Evolutionary conservation across 2,113 vertebrate species (phyloP), one percentile per base, ranked within the genome.

Genomic region (Pungitius pungitius): DNA sequence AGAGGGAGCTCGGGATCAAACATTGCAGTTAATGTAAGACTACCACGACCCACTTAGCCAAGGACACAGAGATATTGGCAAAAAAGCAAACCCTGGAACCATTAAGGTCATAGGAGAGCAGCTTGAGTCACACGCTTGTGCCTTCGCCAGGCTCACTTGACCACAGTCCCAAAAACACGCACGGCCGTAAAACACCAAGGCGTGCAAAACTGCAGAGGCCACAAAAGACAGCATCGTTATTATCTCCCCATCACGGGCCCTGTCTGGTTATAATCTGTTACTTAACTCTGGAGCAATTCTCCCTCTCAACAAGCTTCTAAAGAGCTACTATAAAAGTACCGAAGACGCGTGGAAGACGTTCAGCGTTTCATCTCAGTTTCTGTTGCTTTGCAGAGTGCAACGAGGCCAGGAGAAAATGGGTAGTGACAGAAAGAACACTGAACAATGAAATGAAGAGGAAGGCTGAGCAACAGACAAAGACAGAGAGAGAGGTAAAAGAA

Each of bases 161-260:
- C 88, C 90, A 88, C 91, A 92, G 76, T 80, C 73, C 81, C 81
- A 75, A 54, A 91, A 87, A 78, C 89, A 91, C 81, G 82, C 66
- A 78, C 66, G 80, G 57, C 72, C 69, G 74, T 86, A 85, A 92
- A 90, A 90, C 68, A 73, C 83, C 67, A 90, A 67, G 63, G 78
- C 90, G 87, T 78, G 83, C 85, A 91, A 85, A 87, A 90, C 87
- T 83, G 54, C 26, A 77, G 71, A 42, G 54, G 82, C 90, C 89
- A 90, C 88, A 91, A 82, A 86, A 84, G 86, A 90, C 81, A 74
- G 77, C 77, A 86, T 87, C 54, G 78, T 85, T 83, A 91, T 90
- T 92, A 90, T 88, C 73, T 35, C 79, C 78, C 77, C 68, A 90
- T 92, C 87, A 86, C 75, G 58, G 69, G 66, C 69, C 8, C 52